A percentile compares a stretch with the other conserved stretches of the same genome.
phyloP scores from a whole-genome alignment of 2,888 invertebrate species.

The Scaptodrosophila latifasciaeformis region DNA sequence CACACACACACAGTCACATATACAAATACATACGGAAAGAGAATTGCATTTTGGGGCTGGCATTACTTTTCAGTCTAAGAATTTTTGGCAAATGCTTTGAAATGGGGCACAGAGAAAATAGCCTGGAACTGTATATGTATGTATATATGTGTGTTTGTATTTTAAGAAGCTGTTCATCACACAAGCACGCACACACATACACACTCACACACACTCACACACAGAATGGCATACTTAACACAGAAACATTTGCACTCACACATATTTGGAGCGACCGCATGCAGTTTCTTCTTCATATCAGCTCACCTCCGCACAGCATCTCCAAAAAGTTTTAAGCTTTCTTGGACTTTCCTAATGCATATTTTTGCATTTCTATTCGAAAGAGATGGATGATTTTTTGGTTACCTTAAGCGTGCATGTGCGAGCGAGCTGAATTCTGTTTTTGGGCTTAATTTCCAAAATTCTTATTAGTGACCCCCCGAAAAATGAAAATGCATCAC shows the following conservation, averaged over 20 bases:
- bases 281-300: too few relatives aligned
- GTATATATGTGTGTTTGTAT: conserved; percentile 28
- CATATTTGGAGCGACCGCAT: neutral
- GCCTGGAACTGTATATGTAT: conserved; percentile 18
- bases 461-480: conserved; percentile 55
- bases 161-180: conserved; percentile 43
- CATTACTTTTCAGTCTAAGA: conserved; percentile 57
- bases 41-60: conserved; percentile 24
- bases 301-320: too few relatives aligned
- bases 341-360: conserved; percentile 68
- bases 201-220: conserved; percentile 22
- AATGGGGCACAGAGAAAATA: too few relatives aligned
- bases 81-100: conserved; percentile 37
- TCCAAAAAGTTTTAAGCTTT: conserved; percentile 33
- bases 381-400: conserved; percentile 29
- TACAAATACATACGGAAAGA: conserved; percentile 28
- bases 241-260: neutral
- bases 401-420: conserved; percentile 48
- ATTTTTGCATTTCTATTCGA: conserved; percentile 61
- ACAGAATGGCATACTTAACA: too few relatives aligned
- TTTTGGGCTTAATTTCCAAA: conserved; percentile 40
- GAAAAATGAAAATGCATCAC: too few relatives aligned
- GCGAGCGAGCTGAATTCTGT: too few relatives aligned
- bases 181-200: conserved; percentile 28
- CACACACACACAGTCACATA: conserved; percentile 31